phyloP scores from a whole-genome alignment of 2,113 vertebrate species.

The Ptychochromis oligacanthus region DNA sequence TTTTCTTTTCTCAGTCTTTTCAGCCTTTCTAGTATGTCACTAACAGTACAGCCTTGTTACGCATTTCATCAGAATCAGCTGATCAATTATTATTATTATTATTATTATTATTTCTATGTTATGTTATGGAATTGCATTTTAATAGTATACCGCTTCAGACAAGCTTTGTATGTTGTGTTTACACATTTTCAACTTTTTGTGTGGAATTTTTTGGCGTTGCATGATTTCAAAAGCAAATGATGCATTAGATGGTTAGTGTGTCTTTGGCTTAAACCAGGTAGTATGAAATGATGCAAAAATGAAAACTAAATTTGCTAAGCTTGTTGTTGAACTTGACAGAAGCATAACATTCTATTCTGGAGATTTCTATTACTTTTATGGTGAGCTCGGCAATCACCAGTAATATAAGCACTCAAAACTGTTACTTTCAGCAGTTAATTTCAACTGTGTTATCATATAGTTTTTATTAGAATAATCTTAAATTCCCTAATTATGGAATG shows the following conservation, averaged over 20 bases:
- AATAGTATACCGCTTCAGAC: neutral
- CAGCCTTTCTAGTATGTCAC: neutral
- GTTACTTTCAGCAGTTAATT: no score
- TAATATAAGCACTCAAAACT: no score
- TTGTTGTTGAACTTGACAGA: no score
- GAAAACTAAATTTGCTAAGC: no score
- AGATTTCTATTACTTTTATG: no score
- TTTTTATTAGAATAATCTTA: neutral
- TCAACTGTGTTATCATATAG: neutral
- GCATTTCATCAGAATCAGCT: neutral
- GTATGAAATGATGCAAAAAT: neutral
- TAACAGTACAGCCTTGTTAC: neutral
- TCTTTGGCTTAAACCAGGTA: neutral
- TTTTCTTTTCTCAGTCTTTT: neutral
- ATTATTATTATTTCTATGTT: neutral
- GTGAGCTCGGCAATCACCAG: no score
- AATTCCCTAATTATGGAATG: neutral
- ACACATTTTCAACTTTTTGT: neutral
- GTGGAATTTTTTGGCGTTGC: no score
- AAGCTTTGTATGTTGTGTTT: neutral
- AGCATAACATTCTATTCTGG: no score
- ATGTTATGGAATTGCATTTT: neutral
- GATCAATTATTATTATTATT: neutral
- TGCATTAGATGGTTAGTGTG: neutral
- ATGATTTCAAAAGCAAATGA: neutral